Evolutionary conservation across 2,888 invertebrate species (phyloP).

Genomic region (Strigamia transsilvanica): DNA sequence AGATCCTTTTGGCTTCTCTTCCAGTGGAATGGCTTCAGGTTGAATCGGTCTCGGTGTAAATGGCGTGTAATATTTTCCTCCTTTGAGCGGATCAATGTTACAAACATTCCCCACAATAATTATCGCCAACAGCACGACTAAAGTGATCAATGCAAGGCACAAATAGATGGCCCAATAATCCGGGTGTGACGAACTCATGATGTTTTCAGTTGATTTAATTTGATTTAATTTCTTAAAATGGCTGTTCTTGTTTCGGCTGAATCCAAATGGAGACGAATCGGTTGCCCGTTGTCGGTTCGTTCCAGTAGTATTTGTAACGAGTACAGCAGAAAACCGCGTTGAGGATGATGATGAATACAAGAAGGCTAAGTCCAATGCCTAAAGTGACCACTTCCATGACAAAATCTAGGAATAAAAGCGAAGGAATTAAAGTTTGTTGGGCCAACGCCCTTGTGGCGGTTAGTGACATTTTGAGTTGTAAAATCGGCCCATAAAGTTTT

Average conservation of each 20-base stretch:
- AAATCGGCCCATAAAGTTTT: too few relatives aligned
- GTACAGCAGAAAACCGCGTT: conserved; percentile 84
- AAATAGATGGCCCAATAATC: conserved; percentile 56
- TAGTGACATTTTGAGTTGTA: background rate
- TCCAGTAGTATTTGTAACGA: conserved; percentile 81
- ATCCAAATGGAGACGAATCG: conserved; percentile 58
- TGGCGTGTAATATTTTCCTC: background rate
- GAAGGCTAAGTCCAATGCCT: conserved; percentile 64
- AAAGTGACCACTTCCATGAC: conserved; percentile 56
- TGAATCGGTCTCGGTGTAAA: background rate
- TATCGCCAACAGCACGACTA: conserved; percentile 54
- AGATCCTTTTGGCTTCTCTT: conserved; percentile 31
- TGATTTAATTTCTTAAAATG: conserved; percentile 51
- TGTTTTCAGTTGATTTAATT: too few relatives aligned
- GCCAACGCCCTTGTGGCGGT: background rate
- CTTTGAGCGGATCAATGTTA: conserved; percentile 17
- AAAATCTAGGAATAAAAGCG: background rate
- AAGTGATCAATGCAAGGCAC: conserved; percentile 54
- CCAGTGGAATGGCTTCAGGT: conserved; percentile 35
- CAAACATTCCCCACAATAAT: conserved; percentile 53
- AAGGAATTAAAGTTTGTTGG: background rate
- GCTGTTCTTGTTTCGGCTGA: conserved; percentile 55
- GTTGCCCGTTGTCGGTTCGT: conserved; percentile 67
- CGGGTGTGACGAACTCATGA: conserved; percentile 49
- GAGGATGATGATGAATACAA: conserved; percentile 74